phyloP scores from a whole-genome alignment of 2,113 vertebrate species.

The Cryptomyrus ogoouensis region DNA sequence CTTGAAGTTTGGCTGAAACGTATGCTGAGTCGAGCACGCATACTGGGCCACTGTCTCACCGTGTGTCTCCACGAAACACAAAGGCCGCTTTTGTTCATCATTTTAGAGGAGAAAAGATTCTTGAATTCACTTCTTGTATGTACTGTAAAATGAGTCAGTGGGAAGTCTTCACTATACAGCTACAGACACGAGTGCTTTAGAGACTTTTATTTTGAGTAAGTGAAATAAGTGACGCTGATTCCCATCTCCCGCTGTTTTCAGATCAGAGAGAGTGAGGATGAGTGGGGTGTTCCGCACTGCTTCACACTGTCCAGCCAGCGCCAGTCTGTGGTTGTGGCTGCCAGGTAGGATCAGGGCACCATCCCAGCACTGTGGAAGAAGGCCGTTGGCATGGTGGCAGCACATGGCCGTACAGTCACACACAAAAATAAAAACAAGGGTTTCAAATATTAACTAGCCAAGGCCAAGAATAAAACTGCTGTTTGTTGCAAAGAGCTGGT shows the following conservation, averaged over 20 bases:
- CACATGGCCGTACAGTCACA: background rate
- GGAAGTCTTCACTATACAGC: background rate
- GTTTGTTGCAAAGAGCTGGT: background rate
- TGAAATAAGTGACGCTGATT: background rate
- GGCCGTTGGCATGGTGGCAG: background rate
- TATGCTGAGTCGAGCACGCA: background rate
- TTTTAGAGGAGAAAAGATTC: background rate
- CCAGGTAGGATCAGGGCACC: slow-evolving; percentile 66
- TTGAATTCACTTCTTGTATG: background rate
- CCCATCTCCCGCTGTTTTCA: slow-evolving; percentile 42
- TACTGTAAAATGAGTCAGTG: background rate
- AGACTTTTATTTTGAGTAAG: background rate
- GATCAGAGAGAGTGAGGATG: slow-evolving; percentile 90
- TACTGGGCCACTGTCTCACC: background rate
- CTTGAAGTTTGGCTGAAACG: background rate
- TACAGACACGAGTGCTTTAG: background rate
- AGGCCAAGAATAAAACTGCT: background rate
- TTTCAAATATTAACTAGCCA: slow-evolving; percentile 30
- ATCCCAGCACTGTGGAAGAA: background rate
- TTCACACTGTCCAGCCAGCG: slow-evolving; percentile 83
- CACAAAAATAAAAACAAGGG: slow-evolving; percentile 21
- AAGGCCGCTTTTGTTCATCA: background rate
- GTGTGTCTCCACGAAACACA: background rate
- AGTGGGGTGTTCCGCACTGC: slow-evolving; percentile 92
- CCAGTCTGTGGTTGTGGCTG: slow-evolving; percentile 86